A percentile compares a stretch with the other conserved stretches of the same genome.
Conservation (phyloP, 2,888 invertebrate genomes). For the Thyatira batis region DNA sequence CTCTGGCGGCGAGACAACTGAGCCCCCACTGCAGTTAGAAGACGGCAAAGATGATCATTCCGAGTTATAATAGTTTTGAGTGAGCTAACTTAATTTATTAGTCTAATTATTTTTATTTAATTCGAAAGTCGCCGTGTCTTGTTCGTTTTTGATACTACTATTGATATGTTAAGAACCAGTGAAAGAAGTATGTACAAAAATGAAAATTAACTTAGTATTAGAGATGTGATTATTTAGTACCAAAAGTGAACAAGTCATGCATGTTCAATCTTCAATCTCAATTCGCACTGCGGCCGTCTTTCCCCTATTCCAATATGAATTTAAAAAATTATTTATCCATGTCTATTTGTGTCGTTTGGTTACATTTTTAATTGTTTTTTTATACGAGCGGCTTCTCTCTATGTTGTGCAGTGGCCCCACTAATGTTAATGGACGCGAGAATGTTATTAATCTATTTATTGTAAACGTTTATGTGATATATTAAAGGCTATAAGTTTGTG, state of each 20-base stretch:
- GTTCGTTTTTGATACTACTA: slow-evolving; percentile 60
- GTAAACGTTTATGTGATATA: slow-evolving; percentile 72
- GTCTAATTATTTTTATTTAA: slow-evolving; percentile 72
- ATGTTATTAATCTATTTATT: slow-evolving; percentile 56
- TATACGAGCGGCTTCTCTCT: slow-evolving; percentile 45
- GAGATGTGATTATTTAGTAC: slow-evolving; percentile 22
- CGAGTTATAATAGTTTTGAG: slow-evolving; percentile 75
- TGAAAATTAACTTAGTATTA: not conserved
- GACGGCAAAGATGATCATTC: slow-evolving; percentile 68
- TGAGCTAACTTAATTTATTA: slow-evolving; percentile 63
- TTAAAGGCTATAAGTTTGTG: slow-evolving; percentile 66
- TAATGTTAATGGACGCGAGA: slow-evolving; percentile 40
- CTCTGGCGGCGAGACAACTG: slow-evolving; percentile 29
- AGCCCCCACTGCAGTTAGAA: slow-evolving; percentile 55
- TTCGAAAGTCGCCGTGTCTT: slow-evolving; percentile 54
- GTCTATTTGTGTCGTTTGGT: slow-evolving; percentile 26
- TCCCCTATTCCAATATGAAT: slow-evolving; percentile 41
- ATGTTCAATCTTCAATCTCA: slow-evolving; percentile 56
- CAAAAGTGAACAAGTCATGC: slow-evolving; percentile 59
- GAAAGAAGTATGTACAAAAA: not conserved
- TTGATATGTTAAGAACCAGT: slow-evolving; percentile 9
- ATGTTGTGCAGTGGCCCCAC: slow-evolving; percentile 54
- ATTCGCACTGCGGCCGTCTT: slow-evolving; percentile 45
- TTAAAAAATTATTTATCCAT: slow-evolving; percentile 39
- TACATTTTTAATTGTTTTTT: slow-evolving; percentile 29